These are phyloP conservation scores for Agapornis roseicollis DNA, from an alignment of 2,113 vertebrate genomes.

Conservation along the genomic window DNA sequence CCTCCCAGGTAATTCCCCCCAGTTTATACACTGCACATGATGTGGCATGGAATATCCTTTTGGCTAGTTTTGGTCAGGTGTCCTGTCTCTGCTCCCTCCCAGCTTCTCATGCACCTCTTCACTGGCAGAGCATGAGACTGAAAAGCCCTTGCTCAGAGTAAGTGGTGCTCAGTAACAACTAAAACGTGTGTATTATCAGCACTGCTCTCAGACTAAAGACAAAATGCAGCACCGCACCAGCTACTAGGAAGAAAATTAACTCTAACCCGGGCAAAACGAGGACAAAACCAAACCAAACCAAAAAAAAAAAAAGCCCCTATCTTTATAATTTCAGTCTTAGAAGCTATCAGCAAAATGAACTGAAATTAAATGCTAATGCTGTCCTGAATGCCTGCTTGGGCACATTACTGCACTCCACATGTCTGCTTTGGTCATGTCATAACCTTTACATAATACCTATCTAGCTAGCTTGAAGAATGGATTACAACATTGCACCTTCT, in stretches of 20 bases:
- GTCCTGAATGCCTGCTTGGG: background rate
- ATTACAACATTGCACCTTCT: accelerated
- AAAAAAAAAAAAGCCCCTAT: background rate
- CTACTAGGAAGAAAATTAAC: background rate
- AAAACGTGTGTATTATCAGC: background rate
- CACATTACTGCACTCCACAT: background rate
- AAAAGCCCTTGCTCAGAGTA: background rate
- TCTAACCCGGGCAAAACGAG: background rate
- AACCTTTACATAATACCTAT: background rate
- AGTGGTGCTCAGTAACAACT: background rate
- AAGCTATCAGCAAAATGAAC: background rate
- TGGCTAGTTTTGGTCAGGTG: background rate
- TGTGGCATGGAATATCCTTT: background rate
- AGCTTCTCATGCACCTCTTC: background rate
- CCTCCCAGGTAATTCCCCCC: background rate
- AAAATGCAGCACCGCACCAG: background rate
- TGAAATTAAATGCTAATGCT: background rate
- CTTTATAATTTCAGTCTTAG: background rate
- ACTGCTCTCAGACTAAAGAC: background rate
- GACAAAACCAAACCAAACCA: background rate
- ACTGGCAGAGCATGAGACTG: background rate
- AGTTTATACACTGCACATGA: background rate
- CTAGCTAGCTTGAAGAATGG: background rate
- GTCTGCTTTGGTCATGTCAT: background rate
- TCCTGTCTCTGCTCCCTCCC: background rate